These are phyloP conservation scores for Ficedula albicollis DNA, from an alignment of 2,797 vertebrate species.

Conservation along the genomic window DNA sequence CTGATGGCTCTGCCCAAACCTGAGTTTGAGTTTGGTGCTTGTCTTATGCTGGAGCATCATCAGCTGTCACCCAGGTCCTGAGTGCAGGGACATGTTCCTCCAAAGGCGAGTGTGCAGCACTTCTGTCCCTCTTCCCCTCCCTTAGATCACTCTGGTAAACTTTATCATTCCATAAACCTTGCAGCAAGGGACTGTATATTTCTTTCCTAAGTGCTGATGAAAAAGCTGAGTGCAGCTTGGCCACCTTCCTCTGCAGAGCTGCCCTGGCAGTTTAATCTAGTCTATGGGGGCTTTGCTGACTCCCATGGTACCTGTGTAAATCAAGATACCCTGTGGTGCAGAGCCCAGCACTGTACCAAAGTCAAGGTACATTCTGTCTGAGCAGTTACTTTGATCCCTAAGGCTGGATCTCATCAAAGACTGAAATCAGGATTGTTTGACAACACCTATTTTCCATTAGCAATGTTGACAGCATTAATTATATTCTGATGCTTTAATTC, in stretches of 20 bases:
- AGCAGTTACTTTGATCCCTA: constrained; percentile 46
- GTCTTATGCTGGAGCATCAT: not conserved
- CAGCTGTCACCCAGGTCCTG: not conserved
- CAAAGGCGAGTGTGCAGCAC: not conserved
- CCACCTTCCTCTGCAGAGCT: not conserved
- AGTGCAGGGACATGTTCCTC: accelerated
- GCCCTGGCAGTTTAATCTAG: not conserved
- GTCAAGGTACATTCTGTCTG: not conserved
- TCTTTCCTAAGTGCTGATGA: not conserved
- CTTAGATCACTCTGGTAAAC: not conserved
- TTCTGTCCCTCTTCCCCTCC: not conserved
- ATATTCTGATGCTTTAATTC: constrained; percentile 61
- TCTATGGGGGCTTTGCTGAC: not conserved
- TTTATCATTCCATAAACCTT: not conserved
- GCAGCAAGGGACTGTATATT: not conserved
- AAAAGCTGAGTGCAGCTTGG: not conserved
- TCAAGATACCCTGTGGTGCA: not conserved
- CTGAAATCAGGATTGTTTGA: constrained; percentile 54
- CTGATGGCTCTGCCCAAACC: not conserved
- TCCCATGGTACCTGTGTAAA: accelerated
- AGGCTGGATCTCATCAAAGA: constrained; percentile 59
- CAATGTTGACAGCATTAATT: constrained; percentile 62
- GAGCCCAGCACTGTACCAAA: not conserved
- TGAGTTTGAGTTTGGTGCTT: not conserved
- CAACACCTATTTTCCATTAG: constrained; percentile 68